These are phyloP conservation scores for Dinomys branickii DNA, from an alignment of 2,113 vertebrate genomes.

Conservation along the genomic window DNA sequence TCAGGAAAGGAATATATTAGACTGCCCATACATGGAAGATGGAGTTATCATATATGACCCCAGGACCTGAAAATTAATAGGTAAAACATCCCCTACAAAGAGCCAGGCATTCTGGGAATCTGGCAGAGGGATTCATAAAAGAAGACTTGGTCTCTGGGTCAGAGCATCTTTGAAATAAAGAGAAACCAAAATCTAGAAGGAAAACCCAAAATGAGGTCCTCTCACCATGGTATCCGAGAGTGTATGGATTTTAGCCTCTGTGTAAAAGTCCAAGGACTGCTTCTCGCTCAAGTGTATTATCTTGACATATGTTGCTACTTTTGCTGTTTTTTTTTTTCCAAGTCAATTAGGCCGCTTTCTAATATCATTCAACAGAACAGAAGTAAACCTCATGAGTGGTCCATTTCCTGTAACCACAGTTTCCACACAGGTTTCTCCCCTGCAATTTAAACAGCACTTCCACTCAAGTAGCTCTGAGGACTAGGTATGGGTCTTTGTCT, in stretches of 20 bases:
- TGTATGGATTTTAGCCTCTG: neutral
- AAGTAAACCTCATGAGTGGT: neutral
- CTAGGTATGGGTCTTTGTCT: neutral
- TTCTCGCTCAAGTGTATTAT: slow-evolving; percentile 27
- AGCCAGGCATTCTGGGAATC: neutral
- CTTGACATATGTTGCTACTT: slow-evolving; percentile 55
- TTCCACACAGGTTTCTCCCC: slow-evolving; percentile 22
- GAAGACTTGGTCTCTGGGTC: neutral
- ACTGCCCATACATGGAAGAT: neutral
- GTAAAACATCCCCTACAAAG: neutral
- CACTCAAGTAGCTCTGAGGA: neutral
- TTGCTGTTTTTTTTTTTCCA: slow-evolving; percentile 14
- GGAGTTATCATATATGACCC: neutral
- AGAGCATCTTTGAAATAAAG: neutral
- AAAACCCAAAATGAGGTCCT: neutral
- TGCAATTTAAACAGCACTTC: slow-evolving; percentile 15
- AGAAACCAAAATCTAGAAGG: slow-evolving; percentile 45
- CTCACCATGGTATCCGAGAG: neutral
- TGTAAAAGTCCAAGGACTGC: neutral
- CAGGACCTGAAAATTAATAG: neutral
- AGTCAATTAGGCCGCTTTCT: slow-evolving; percentile 57
- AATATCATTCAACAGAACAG: slow-evolving; percentile 9
- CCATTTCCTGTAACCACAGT: slow-evolving; percentile 45
- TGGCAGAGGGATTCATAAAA: slow-evolving; percentile 20
- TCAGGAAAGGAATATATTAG: neutral